These are phyloP conservation scores for Euwallacea fornicatus DNA, from an alignment of 1,140 invertebrate species.

Conservation along the genomic window DNA sequence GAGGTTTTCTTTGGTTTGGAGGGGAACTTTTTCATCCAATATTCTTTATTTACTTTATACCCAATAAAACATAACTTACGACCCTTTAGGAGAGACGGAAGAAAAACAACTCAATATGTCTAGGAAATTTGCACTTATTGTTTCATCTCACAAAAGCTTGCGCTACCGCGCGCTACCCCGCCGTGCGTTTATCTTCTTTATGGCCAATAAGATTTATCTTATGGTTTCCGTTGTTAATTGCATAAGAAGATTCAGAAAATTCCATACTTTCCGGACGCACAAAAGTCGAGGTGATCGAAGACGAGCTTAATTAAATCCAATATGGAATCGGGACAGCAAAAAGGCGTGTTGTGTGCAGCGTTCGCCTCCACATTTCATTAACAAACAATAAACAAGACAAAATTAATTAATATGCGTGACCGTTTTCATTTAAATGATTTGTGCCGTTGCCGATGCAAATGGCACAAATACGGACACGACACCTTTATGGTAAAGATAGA, in stretches of 20 bases:
- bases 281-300: slow-evolving; percentile 2
- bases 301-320: too few species aligned
- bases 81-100: background rate
- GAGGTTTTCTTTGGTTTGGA: slow-evolving; percentile 11
- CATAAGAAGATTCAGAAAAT: background rate
- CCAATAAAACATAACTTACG: slow-evolving; percentile 19
- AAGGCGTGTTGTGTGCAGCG: background rate
- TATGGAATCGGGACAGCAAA: too few species aligned
- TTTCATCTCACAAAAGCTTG: slow-evolving; percentile 16
- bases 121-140: slow-evolving; percentile 18
- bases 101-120: slow-evolving; percentile 23
- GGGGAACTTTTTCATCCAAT: background rate
- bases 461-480: slow-evolving; percentile 30
- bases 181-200: slow-evolving; percentile 16
- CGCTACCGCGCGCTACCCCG: background rate
- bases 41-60: slow-evolving; percentile 9
- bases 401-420: slow-evolving; percentile 30
- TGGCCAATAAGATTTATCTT: slow-evolving; percentile 16
- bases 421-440: slow-evolving; percentile 33
- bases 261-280: slow-evolving; percentile 6
- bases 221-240: slow-evolving; percentile 10
- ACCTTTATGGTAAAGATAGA: slow-evolving; percentile 14
- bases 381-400: slow-evolving; percentile 13
- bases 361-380: slow-evolving; percentile 14
- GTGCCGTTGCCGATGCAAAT: slow-evolving; percentile 16